Base-by-base conservation (phyloP, 2,113 vertebrate genomes). In the Struthio camelus region DNA sequence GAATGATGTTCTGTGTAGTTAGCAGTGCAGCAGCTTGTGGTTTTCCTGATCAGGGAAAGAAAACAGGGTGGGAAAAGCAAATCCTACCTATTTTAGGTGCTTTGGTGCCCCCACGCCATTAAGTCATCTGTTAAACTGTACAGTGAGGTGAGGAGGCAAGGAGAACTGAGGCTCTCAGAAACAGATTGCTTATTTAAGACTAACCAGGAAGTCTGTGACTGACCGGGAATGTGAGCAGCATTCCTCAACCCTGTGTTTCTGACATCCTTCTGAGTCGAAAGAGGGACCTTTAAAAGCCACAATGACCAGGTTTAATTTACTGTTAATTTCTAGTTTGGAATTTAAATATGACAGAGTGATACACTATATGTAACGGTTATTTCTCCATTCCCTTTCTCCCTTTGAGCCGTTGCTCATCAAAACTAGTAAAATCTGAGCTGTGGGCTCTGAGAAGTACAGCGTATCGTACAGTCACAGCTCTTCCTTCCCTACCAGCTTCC, bases 371-470 rank as follows among this genome's bases (percentile, higher is more conserved):
- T 78, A 76, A 44, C 13, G 75, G 85, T 89, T n/a, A 40, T 87
- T 80, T 83, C 50, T 73, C 70, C 30, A 61, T 54, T 94, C 64
- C 54, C 27, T 89, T 69, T 67, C 62, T 85, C 87, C 75, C 66
- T 76, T 94, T 79, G 73, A 61, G 75, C 75, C 76, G 81, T 88
- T 46, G 27, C 82, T 87, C 70, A 78, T 93, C 92, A 54, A 80
- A 90, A 85, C 46, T 36, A 83, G 67, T 8, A 58, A 86, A 85
- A 73, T 40, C 36, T 4, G 2, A 88, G 46, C 6, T 0, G 44
- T 61, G 32, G 79, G 58, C 62, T 85, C 69, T 77, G 44, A 93
- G 79, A 30, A 89, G 42, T 56, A 22, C 48, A 62, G 50, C 0
- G 0, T 65, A 72, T 66, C 40, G 54, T 91, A 56, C 70, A 92